Evolutionary conservation across 2,888 invertebrate species (phyloP).

Genomic region (Spisula subtruncata): DNA sequence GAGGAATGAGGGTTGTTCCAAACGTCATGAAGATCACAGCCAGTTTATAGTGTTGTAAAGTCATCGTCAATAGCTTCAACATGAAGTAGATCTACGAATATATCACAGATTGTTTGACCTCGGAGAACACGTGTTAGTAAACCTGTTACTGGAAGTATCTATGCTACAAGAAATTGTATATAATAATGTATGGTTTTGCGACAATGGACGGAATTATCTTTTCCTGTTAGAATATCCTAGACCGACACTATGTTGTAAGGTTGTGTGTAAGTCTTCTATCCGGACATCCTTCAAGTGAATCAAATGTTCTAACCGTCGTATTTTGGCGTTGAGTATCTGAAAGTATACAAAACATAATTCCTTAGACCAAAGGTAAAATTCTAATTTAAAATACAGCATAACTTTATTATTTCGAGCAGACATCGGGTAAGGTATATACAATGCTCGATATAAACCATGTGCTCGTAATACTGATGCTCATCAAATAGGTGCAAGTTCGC

Average conservation of each 20-base stretch:
- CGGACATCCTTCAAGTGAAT: conserved; percentile 86
- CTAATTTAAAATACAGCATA: too few species aligned
- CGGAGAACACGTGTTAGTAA: conserved; percentile 9
- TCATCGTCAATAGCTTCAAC: background rate
- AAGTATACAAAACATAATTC: conserved; percentile 4
- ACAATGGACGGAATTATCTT: conserved; percentile 43
- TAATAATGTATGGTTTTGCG: background rate
- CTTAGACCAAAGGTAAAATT: too few species aligned
- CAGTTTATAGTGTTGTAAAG: background rate
- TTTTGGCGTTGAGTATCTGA: conserved; percentile 86
- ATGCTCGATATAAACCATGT: too few species aligned
- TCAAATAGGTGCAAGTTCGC: too few species aligned
- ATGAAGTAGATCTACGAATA: background rate
- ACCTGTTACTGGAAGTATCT: background rate
- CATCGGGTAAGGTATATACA: too few species aligned
- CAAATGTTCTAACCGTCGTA: conserved; percentile 86
- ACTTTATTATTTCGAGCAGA: too few species aligned
- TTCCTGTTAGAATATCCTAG: conserved; percentile 55
- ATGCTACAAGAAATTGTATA: conserved; percentile 7
- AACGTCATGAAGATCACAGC: background rate
- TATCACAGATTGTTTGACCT: conserved; percentile 38
- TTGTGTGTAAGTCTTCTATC: conserved; percentile 82
- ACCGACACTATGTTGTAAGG: conserved; percentile 62
- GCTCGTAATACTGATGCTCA: too few species aligned
- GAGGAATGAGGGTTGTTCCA: background rate